Percentiles rank a stretch among this genome's conserved stretches.
Evolutionary conservation across 1,140 invertebrate species (phyloP).

Genomic region (Achroia grisella): DNA sequence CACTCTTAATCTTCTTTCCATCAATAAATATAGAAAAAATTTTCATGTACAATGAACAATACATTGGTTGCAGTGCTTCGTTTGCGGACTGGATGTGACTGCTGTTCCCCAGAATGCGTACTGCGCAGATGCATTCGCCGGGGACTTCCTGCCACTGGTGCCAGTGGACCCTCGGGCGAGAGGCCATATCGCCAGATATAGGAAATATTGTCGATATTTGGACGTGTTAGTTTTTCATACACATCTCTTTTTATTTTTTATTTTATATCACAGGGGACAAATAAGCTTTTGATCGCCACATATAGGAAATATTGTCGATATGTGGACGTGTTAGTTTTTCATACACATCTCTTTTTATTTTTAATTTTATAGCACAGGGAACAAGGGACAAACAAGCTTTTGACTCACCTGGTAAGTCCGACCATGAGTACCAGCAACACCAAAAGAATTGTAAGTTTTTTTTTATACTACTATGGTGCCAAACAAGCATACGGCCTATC

Average conservation of each 20-base stretch:
- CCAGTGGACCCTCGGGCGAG: conserved; percentile 30
- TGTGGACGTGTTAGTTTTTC: conserved; percentile 31
- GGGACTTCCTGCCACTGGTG: conserved; percentile 35
- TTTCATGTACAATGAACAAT: too few relatives aligned
- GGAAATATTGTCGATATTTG: conserved; percentile 42
- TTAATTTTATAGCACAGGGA: too few relatives aligned
- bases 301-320: conserved; percentile 7
- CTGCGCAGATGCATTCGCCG: conserved; percentile 42
- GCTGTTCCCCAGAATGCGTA: conserved; percentile 28
- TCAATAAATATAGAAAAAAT: not conserved
- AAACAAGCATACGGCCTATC: too few relatives aligned
- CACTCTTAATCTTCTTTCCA: too few relatives aligned
- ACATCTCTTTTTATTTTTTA: not conserved
- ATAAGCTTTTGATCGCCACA: conserved; percentile 18
- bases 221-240: conserved; percentile 29
- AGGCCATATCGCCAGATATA: conserved; percentile 25
- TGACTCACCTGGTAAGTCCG: too few relatives aligned
- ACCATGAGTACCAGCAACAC: too few relatives aligned
- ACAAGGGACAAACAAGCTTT: too few relatives aligned
- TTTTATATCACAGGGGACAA: too few relatives aligned
- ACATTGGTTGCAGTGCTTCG: conserved; percentile 37
- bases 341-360: not conserved
- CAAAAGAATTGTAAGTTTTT: too few relatives aligned
- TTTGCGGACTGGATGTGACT: conserved; percentile 31
- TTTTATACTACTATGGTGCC: too few relatives aligned